Evolutionary conservation across 2,888 invertebrate genomes (phyloP), one percentile per base, ranked within the genome.

Genomic region (Embidobia sp.): DNA sequence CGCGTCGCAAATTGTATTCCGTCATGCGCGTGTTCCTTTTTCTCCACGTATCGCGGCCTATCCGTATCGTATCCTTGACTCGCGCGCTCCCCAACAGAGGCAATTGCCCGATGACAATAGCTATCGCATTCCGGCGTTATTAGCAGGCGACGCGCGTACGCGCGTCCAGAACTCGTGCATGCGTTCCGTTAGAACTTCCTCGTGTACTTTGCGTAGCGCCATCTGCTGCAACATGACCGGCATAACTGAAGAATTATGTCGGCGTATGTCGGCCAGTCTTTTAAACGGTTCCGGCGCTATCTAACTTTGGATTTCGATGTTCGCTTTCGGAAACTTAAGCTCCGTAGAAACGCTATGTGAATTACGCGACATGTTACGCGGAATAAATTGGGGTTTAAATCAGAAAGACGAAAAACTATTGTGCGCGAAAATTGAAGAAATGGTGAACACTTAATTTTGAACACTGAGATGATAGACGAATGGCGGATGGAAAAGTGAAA

Each of bases 101-200:
- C 75, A 57, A 27, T 63, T 55, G 67, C 40, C 55, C 69, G 63
- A 75, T 69, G 69, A 75, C 75, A 75, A 75, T 75, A 75, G 55
- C 51, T 75, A 69, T 69, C 69, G 69, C 75, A 53, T 63, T 57
- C 63, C 42, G n/a, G 31, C 66, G 15, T 42, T 61, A 69, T 75
- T 75, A 69, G 63, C 63, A 75, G 46, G 75, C 75, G 31, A 61
- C 40, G 33, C 75, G 75, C 75, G 75, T 69, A 63, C 75, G 49
- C 67, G 63, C 29, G 26, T 49, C 57, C 40, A 15, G 13, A 74
- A 74, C 51, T 66, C 66, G 63, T 63, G 67, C 64, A 57, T 48
- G 63, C 75, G 53, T 63, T 75, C 75, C 75, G 75, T 75, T 75
- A 67, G 66, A 74, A 59, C 59, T 66, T 74, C 31, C 51, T 37